Evolutionary conservation across 1,140 invertebrate genomes (phyloP).

Genomic region (Euura saliciscinereae): DNA sequence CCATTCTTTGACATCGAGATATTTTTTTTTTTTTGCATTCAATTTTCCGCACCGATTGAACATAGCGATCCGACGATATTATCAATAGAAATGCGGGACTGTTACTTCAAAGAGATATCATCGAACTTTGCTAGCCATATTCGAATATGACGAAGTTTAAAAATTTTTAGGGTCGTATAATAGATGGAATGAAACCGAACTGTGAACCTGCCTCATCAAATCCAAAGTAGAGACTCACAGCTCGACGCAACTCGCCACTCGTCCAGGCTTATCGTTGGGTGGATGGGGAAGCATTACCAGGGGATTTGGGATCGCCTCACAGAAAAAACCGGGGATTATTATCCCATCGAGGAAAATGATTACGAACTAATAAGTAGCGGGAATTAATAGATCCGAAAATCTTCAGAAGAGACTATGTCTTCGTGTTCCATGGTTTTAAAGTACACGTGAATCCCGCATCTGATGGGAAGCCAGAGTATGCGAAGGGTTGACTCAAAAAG

Average conservation of each 20-base stretch:
- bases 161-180: no score
- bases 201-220: not conserved
- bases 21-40: no score
- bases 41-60: no score
- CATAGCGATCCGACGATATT: no score
- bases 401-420: not conserved
- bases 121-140: no score
- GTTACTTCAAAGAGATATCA: no score
- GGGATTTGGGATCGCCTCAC: not conserved
- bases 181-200: not conserved
- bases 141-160: no score
- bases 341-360: not conserved
- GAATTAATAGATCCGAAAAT: not conserved
- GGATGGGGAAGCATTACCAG: not conserved
- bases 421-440: not conserved
- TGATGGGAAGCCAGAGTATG: not conserved
- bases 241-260: not conserved
- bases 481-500: not conserved
- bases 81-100: no score
- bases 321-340: not conserved
- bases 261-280: not conserved
- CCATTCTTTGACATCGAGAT: no score
- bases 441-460: not conserved
- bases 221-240: slow-evolving; percentile 1
- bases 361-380: not conserved